These are phyloP conservation scores for Epinephelus fuscoguttatus DNA, from an alignment of 2,113 vertebrate genomes.

Conservation along the genomic window DNA sequence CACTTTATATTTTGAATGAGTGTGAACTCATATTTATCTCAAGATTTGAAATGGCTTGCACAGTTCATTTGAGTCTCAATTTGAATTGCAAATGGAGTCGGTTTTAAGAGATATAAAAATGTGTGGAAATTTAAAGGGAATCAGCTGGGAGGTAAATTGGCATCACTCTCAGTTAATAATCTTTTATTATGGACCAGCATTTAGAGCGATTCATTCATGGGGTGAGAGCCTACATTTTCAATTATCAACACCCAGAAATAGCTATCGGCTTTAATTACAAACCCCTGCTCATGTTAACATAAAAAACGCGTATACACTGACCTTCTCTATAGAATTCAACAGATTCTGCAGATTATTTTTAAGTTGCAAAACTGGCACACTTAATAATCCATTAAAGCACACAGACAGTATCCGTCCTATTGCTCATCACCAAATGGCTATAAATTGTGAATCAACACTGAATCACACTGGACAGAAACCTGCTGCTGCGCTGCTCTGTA, in stretches of 20 bases:
- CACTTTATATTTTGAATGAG: neutral
- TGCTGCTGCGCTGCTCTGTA: neutral
- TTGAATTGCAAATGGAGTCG: conserved; percentile 8
- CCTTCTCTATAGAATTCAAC: neutral
- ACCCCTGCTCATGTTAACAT: conserved; percentile 3
- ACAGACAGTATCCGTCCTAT: neutral
- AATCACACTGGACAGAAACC: conserved; percentile 3
- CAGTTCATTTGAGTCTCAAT: conserved; percentile 8
- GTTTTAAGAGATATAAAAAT: conserved; percentile 15
- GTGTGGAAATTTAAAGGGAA: conserved; percentile 11
- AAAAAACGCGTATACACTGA: neutral
- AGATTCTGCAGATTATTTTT: neutral
- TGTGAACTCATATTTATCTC: conserved; percentile 14
- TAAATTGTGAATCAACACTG: conserved; percentile 15
- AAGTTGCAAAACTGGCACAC: neutral
- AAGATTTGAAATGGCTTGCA: conserved; percentile 5
- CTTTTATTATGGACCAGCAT: conserved; percentile 34
- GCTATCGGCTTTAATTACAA: conserved; percentile 41
- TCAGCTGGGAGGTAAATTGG: conserved; percentile 33
- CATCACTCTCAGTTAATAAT: conserved; percentile 38
- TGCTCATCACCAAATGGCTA: conserved; percentile 2
- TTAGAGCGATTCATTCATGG: conserved; percentile 7
- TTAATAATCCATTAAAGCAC: neutral
- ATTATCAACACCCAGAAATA: conserved; percentile 38
- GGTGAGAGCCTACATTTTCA: conserved; percentile 29